Evolutionary conservation across 2,888 invertebrate species (phyloP), one percentile per base, ranked within the genome.

Genomic region (Papilio elwesi): DNA sequence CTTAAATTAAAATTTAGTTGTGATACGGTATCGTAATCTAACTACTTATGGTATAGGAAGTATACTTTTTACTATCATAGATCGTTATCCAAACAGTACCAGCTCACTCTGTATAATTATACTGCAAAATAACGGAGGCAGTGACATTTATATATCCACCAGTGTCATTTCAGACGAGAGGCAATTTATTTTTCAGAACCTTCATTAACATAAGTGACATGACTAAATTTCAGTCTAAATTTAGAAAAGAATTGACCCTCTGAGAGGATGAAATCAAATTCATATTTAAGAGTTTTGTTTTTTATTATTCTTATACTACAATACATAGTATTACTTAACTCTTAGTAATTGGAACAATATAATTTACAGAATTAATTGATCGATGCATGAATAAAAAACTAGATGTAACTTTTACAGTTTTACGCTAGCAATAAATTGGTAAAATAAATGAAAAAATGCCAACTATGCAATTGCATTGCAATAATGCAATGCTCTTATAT

Each of bases 171-270:
- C 59, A 62, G 59, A 62, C 43, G 15, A 62, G 59, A 62, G 43
- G 43, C 59, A 62, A 62, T 62, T 62, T 62, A 62, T 62, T 62
- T 62, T 62, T 62, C 59, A 43, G 59, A 43, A 62, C 43, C 59
- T 62, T 43, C 59, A 62, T 62, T 62, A 62, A 62, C 59, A 43
- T 62, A 62, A 62, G 59, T 62, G 59, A 62, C 43, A 43, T 62
- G 59, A 62, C 38, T 62, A 43, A 62, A 62, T 62, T 62, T 62
- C 15, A 62, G 43, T 62, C 59, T 62, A 62, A 43, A 62, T 62
- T 62, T 62, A 62, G 59, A 62, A 62, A 62, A 3, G 43, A 62
- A 62, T 62, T 62, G 10, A 62, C 43, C 59, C 43, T 62, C 36
- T 38, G 38, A 38, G 59, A 13, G 59, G 11, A n/a, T 59, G 13